Evolutionary conservation across 2,113 vertebrate species (phyloP), one percentile per base, ranked within the genome.

Genomic region (Crotalus helleri): DNA sequence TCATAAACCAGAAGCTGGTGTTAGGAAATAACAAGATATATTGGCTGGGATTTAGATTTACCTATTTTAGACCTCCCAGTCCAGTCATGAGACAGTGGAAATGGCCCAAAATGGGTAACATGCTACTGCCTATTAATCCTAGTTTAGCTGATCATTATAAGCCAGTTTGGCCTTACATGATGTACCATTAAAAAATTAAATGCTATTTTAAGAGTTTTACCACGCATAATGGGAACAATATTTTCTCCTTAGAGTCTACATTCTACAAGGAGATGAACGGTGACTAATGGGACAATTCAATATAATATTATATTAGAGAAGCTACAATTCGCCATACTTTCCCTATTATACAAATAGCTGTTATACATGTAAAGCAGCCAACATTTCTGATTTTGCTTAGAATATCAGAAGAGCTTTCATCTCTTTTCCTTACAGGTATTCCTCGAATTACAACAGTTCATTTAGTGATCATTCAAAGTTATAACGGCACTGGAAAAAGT

Each of bases 1-100:
- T 85, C 13, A 23, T 90, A 93, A 90, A 85, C 29, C 58, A 59
- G 69, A 93, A 74, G 54, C 88, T 90, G 55, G 59, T 90, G 64
- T 89, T 69, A 53, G 54, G 54, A 93, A 46, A 21, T 85, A 85
- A 55, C 39, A 92, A 85, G 54, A 55, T 90, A 74, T 39, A n/a
- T 21, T 4, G 8, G 53, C 51, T 89, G 53, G 49, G 44, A 0
- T 64, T 74, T 39, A 46, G 15, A 81, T 69, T 55, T 49, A n/a
- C 24, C 51, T 53, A 57, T 15, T 51, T 44, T 81, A 81, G 74
- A 44, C 33, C 74, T 44, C 26, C 33, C 21, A 10, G 1, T 57
- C 8, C 85, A 49, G 54, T 86, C 29, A 53, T n/a, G 6, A 85
- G 11, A 23, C 0, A 1, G 88, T 88, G 26, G 44, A 90, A n/a